Evolutionary conservation across 2,888 invertebrate genomes (phyloP), one percentile per base, ranked within the genome.

Genomic region (Metellina segmentata): DNA sequence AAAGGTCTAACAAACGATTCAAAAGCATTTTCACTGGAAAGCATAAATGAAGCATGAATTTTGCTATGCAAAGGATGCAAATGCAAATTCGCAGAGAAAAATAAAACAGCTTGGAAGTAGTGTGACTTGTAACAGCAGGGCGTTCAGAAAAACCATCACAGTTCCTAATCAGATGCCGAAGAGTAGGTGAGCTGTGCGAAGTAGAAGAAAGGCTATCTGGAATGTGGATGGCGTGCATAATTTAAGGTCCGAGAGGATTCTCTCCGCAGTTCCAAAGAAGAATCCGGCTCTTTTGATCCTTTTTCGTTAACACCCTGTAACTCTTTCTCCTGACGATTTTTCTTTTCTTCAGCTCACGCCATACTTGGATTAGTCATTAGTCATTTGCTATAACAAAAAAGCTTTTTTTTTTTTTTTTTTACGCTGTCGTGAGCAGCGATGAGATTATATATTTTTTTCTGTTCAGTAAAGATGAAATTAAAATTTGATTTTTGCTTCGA

Each of bases 141-240:
- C 61, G 53, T 61, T 20, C 13, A 53, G 19, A 7, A 53, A 13
- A 34, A 11, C 20, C 16, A 19, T 19, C 53, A 7, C 9, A 20
- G 34, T 34, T 16, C 16, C 34, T 79, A 79, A 79, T 79, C 79
- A 79, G 53, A 79, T 79, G 52, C 79, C 13, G 20, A 61, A 13
- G 79, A 53, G 79, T 79, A 79, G 79, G 79, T 61, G 79, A 79
- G 20, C 11, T 34, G n/a, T n/a, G 34, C 13, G 53, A 79, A 79
- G 19, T 1, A n/a, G 52, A 51, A 77, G 77, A n/a, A 77, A 77
- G 7, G n/a, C 51, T 51, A 20, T 13, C 11, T 53, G 53, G 51
- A 51, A 52, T 52, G 51, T n/a, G n/a, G 11, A 16, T 11, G 11
- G 51, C 53, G 79, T 53, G 79, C 61, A 79, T 61, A 69, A 53